Evolutionary conservation across 2,888 invertebrate genomes (phyloP).

Genomic region (Aphodius granarius): DNA sequence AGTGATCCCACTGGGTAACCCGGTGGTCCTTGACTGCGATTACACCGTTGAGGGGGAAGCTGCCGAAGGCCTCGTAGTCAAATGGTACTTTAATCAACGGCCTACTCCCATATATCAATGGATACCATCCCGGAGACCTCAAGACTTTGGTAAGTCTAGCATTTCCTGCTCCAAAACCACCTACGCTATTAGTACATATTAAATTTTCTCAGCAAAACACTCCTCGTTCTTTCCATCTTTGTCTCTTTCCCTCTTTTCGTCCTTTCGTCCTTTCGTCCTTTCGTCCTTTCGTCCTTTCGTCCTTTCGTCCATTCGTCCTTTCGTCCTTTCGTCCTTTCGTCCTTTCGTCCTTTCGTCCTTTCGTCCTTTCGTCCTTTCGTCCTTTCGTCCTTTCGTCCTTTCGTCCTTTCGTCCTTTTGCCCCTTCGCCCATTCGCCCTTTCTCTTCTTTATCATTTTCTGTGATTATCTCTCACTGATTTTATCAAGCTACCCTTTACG

Average conservation of each 20-base stretch:
- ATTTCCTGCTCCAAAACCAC: not conserved
- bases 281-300: not conserved
- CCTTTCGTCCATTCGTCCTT: no score
- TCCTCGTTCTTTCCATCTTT: no score
- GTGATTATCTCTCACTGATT: not conserved
- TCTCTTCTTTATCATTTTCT: not conserved
- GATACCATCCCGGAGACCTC: constrained; percentile 57
- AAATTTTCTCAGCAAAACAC: not conserved
- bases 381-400: no score
- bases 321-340: no score
- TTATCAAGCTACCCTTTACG: no score
- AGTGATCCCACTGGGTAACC: constrained; percentile 52
- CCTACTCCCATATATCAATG: constrained; percentile 60
- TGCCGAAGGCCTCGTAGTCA: constrained; percentile 58
- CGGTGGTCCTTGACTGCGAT: constrained; percentile 60
- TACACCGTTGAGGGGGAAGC: constrained; percentile 53
- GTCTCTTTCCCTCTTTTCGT: not conserved
- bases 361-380: no score
- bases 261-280: not conserved
- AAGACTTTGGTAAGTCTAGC: constrained; percentile 53
- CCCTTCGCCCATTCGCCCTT: not conserved
- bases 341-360: no score
- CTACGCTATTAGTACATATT: not conserved
- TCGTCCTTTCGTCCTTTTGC: not conserved
- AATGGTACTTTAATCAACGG: constrained; percentile 59